These are phyloP conservation scores for Hydractinia symbiolongicarpus DNA, from an alignment of 30 jellyfish, hydroid and myxozoan genomes.

Conservation along the genomic window DNA sequence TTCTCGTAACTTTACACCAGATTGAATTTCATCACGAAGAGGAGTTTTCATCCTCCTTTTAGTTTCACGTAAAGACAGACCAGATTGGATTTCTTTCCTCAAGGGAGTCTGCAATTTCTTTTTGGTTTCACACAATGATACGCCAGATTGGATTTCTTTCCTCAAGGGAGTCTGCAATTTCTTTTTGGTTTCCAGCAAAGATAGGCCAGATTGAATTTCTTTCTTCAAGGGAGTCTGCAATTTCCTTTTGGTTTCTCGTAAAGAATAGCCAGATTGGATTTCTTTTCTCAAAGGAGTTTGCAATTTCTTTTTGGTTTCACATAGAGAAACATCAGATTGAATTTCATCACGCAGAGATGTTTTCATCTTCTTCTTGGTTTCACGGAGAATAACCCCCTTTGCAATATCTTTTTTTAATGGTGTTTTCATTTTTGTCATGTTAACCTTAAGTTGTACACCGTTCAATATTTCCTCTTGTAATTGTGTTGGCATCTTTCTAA, in stretches of 20 bases:
- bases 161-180: slow-evolving; percentile 61
- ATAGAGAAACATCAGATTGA: slow-evolving; percentile 26
- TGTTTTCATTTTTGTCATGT: slow-evolving; percentile 45
- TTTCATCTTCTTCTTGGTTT: slow-evolving; percentile 39
- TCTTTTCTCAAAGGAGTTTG: slow-evolving; percentile 75
- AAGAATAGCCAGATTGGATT: slow-evolving; percentile 31
- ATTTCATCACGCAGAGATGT: slow-evolving; percentile 55
- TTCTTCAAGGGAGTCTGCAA: slow-evolving; percentile 55
- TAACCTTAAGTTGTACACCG: slow-evolving; percentile 31
- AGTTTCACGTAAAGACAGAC: slow-evolving; percentile 29
- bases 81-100: slow-evolving; percentile 41
- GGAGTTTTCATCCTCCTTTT: slow-evolving; percentile 61
- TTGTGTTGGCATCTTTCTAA: slow-evolving; percentile 33
- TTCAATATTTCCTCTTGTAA: slow-evolving; percentile 28
- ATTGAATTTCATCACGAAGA: slow-evolving; percentile 42
- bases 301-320: slow-evolving; percentile 39
- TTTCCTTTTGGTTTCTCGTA: slow-evolving; percentile 33
- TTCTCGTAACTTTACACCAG: slow-evolving; percentile 27
- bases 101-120: slow-evolving; percentile 56
- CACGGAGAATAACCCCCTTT: slow-evolving; percentile 30
- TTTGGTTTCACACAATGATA: slow-evolving; percentile 28
- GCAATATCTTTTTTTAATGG: slow-evolving; percentile 62
- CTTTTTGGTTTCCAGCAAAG: slow-evolving; percentile 46
- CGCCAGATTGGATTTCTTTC: slow-evolving; percentile 43
- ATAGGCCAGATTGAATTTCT: slow-evolving; percentile 36